Conservation (phyloP, 2,888 invertebrate species). For the Eupithecia pulchellata region DNA sequence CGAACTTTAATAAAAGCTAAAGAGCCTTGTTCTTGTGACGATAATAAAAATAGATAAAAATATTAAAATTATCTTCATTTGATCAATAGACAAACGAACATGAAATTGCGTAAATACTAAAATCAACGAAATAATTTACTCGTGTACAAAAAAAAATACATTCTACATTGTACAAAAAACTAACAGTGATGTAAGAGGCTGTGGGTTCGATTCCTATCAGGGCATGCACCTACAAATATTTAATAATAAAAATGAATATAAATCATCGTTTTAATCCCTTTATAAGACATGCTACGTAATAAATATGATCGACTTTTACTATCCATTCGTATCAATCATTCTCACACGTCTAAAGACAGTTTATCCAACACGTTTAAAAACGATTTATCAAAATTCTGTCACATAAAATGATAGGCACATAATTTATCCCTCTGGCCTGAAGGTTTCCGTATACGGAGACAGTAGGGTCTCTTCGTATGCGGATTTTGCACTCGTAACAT, state of each 20-base stretch:
- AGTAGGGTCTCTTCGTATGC: too few relatives aligned
- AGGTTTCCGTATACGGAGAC: not conserved
- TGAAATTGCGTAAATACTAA: too few relatives aligned
- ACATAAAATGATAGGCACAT: not conserved
- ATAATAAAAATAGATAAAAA: not conserved
- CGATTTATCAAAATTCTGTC: not conserved
- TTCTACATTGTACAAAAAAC: too few relatives aligned
- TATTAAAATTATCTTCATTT: too few relatives aligned
- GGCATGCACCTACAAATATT: not conserved
- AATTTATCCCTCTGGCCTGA: not conserved
- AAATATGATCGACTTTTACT: slow-evolving; percentile 7
- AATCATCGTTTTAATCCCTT: not conserved
- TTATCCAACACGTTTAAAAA: not conserved
- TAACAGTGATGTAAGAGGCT: not conserved
- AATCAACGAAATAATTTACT: too few relatives aligned
- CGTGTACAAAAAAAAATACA: too few relatives aligned
- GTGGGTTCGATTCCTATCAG: not conserved
- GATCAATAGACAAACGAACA: too few relatives aligned
- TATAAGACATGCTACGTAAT: not conserved
- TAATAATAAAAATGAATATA: not conserved
- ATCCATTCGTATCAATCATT: not conserved
- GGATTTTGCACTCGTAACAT: too few relatives aligned
- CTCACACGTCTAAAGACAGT: not conserved
- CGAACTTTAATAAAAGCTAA: not conserved
- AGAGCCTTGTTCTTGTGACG: not conserved